Conservation (phyloP, 2,113 vertebrate species). For the Eurypyga helias region DNA sequence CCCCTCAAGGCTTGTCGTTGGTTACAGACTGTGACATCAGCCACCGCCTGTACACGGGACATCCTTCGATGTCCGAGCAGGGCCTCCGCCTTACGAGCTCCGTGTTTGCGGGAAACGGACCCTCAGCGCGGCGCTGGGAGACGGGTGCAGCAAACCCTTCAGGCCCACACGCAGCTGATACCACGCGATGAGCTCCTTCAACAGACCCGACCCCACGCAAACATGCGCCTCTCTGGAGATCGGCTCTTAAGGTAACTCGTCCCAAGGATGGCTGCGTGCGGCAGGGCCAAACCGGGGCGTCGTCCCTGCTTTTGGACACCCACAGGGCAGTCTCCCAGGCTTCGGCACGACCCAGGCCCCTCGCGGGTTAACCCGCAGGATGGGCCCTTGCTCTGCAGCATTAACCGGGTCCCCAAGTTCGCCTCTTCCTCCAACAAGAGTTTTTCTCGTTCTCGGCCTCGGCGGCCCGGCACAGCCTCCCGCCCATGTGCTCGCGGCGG, state of each 20-base stretch:
- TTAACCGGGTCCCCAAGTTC: rapidly evolving
- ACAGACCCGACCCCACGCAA: not conserved
- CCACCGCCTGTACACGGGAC: rapidly evolving
- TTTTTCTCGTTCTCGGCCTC: not conserved
- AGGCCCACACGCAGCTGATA: rapidly evolving
- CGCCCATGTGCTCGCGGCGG: rapidly evolving
- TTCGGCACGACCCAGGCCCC: no score
- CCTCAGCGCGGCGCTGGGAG: rapidly evolving
- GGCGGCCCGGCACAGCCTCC: rapidly evolving
- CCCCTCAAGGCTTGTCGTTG: not conserved
- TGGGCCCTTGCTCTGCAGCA: not conserved
- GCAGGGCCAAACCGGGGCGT: rapidly evolving
- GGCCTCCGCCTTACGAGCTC: not conserved
- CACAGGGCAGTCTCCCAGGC: no score
- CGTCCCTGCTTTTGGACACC: not conserved
- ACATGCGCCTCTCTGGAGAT: rapidly evolving
- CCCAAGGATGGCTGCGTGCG: rapidly evolving
- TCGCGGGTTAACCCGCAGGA: not conserved
- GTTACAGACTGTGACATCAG: rapidly evolving
- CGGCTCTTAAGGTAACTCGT: rapidly evolving
- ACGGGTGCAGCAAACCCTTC: rapidly evolving
- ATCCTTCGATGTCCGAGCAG: rapidly evolving
- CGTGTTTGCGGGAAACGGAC: rapidly evolving
- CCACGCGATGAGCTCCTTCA: rapidly evolving
- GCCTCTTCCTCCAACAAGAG: rapidly evolving